Evolutionary conservation across 1,140 invertebrate species (phyloP).

Genomic region (Plodia interpunctella): DNA sequence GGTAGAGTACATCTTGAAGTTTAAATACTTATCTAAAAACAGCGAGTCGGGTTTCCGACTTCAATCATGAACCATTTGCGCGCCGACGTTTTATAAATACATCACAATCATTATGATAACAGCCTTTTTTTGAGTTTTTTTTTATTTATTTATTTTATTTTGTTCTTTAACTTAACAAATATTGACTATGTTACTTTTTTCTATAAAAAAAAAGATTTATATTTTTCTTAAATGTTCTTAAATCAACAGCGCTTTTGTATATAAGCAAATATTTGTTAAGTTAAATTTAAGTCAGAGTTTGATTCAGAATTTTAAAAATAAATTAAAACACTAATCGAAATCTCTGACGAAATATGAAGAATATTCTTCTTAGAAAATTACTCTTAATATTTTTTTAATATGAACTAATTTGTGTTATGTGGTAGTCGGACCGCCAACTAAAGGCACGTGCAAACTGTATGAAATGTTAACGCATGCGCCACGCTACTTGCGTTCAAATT

Average conservation of each 20-base stretch:
- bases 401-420: neutral
- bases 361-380: neutral
- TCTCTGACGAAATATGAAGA: neutral
- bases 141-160: constrained; percentile 29
- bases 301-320: neutral
- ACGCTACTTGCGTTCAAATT: no score
- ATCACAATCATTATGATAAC: constrained; percentile 60
- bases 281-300: neutral
- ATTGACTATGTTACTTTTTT: no score
- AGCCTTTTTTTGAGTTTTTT: constrained; percentile 61
- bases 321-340: neutral
- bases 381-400: neutral
- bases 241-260: neutral
- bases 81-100: constrained; percentile 51
- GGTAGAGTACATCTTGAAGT: neutral
- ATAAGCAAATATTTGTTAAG: neutral
- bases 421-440: no score
- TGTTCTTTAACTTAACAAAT: constrained; percentile 14
- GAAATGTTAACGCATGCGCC: no score
- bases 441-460: no score
- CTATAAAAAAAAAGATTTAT: no score
- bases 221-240: no score
- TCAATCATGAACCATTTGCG: constrained; percentile 37
- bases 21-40: neutral
- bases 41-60: neutral